Percentiles rank a stretch among this genome's conserved stretches.
Evolutionary conservation across 1,140 invertebrate genomes (phyloP).

Genomic region (Trichogramma pretiosum): DNA sequence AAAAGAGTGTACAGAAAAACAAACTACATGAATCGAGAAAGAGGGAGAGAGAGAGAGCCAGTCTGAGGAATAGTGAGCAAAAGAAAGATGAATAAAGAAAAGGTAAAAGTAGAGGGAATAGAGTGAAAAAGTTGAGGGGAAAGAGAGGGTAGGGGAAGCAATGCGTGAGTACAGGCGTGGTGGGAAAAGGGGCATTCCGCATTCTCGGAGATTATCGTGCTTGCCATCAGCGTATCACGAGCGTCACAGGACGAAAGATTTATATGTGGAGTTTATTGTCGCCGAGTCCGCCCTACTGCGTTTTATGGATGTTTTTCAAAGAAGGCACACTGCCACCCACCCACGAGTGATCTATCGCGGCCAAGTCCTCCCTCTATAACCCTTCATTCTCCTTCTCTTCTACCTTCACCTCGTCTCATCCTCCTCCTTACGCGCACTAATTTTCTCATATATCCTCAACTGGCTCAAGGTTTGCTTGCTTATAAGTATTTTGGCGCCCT

Average conservation of each 20-base stretch:
- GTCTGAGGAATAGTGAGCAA: background rate
- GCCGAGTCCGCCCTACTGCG: slow-evolving; percentile 48
- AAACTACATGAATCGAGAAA: background rate
- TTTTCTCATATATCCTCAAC: no score
- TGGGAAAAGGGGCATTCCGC: slow-evolving; percentile 36
- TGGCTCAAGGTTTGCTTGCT: no score
- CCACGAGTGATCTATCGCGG: slow-evolving; percentile 42
- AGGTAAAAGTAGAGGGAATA: slow-evolving; percentile 6
- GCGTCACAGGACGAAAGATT: slow-evolving; percentile 46
- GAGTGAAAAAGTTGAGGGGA: slow-evolving; percentile 12
- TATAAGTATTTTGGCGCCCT: no score
- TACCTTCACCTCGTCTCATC: slow-evolving; percentile 14
- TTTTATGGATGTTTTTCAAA: slow-evolving; percentile 49
- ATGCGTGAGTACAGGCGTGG: slow-evolving; percentile 13
- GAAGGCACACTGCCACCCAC: slow-evolving; percentile 41
- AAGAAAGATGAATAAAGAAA: slow-evolving; percentile 10
- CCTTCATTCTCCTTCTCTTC: slow-evolving; percentile 17
- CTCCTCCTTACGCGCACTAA: slow-evolving; percentile 6
- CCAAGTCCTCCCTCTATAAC: slow-evolving; percentile 15
- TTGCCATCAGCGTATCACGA: slow-evolving; percentile 47
- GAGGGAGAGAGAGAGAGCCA: background rate
- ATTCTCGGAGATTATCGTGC: slow-evolving; percentile 48
- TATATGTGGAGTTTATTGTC: slow-evolving; percentile 50
- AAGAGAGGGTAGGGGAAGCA: slow-evolving; percentile 10
- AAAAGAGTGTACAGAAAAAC: no score